A percentile compares a stretch with the other conserved stretches of the same genome.
Conservation (phyloP, 1,140 invertebrate species). For the Conus ventricosus region DNA sequence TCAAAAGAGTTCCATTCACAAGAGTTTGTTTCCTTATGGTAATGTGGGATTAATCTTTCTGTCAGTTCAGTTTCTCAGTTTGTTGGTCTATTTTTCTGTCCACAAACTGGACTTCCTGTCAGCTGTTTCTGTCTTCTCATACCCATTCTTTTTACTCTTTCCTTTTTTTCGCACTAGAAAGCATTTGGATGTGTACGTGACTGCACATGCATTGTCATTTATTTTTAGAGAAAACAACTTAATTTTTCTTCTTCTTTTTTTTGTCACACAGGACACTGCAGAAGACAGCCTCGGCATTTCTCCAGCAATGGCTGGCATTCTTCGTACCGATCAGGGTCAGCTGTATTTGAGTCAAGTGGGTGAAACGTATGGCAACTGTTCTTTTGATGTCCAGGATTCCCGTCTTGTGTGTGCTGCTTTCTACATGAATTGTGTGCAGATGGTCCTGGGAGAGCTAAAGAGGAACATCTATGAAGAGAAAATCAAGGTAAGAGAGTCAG, state of each 20-base stretch:
- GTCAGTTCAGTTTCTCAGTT: too few relatives aligned
- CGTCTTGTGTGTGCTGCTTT: background rate
- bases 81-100: too few relatives aligned
- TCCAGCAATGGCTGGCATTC: background rate
- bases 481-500: background rate
- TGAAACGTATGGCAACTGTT: background rate
- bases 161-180: too few relatives aligned
- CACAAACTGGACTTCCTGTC: too few relatives aligned
- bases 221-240: too few relatives aligned
- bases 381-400: conserved; percentile 10
- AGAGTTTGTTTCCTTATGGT: too few relatives aligned
- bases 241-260: background rate
- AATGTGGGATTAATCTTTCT: too few relatives aligned
- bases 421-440: background rate
- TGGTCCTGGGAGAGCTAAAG: background rate
- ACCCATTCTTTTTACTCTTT: too few relatives aligned
- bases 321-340: background rate
- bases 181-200: too few relatives aligned
- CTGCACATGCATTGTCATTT: too few relatives aligned
- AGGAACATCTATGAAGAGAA: background rate
- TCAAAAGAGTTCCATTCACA: too few relatives aligned
- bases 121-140: too few relatives aligned
- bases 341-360: background rate
- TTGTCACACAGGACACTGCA: background rate
- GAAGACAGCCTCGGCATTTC: background rate